These are phyloP conservation scores for Tiliacea aurago DNA, from an alignment of 2,888 invertebrate species.

Conservation along the genomic window DNA sequence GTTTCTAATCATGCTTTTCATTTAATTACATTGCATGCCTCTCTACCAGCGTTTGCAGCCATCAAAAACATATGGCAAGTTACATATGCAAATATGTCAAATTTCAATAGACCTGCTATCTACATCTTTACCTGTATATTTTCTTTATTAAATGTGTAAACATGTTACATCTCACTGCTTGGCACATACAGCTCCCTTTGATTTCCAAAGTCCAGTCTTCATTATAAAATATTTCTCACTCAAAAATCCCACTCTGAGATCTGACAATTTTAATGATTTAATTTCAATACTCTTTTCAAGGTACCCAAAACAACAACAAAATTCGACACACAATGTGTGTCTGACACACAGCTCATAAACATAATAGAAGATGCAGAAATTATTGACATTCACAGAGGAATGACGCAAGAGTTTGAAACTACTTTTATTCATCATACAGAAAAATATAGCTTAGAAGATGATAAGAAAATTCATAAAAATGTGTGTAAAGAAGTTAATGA, in stretches of 20 bases:
- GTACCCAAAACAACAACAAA: constrained; percentile 66
- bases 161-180: not conserved
- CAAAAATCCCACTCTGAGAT: no score
- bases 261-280: no score
- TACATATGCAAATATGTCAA: not conserved
- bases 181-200: no score
- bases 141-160: no score
- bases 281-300: constrained; percentile 62
- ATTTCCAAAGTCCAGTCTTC: not conserved
- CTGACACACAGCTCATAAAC: constrained; percentile 82
- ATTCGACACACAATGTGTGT: constrained; percentile 83
- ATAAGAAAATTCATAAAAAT: not conserved
- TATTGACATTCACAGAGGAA: constrained; percentile 68
- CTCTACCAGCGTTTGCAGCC: not conserved
- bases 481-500: not conserved
- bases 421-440: constrained; percentile 58
- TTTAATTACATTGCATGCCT: not conserved
- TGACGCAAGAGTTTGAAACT: constrained; percentile 80
- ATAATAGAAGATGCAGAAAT: constrained; percentile 81
- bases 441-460: not conserved
- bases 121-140: not conserved
- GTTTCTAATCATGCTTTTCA: not conserved
- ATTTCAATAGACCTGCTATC: no score
- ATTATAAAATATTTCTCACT: no score
- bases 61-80: not conserved